Conservation (phyloP, 1,140 invertebrate species). For the Brachionus angularis region DNA sequence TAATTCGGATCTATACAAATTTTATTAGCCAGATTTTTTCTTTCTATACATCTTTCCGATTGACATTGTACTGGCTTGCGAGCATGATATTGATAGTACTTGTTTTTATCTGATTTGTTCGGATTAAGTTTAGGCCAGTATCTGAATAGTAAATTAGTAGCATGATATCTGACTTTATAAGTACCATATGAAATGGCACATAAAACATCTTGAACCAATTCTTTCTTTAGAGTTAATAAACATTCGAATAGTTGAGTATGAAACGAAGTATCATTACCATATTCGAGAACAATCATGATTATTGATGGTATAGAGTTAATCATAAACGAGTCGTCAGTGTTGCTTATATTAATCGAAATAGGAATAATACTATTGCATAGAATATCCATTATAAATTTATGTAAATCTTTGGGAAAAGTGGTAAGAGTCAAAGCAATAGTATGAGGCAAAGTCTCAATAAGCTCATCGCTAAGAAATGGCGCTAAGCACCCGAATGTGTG, state of each 20-base stretch:
- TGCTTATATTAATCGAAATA: conserved; percentile 76
- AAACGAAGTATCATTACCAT: conserved; percentile 72
- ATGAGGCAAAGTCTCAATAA: conserved; percentile 89
- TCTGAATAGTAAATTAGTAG: conserved; percentile 92
- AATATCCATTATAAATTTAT: conserved; percentile 89
- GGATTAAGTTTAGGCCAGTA: conserved; percentile 99
- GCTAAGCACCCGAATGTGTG: conserved; percentile 84
- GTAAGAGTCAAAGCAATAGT: conserved; percentile 86
- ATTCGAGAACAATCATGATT: conserved; percentile 94
- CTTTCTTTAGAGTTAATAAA: conserved; percentile 30
- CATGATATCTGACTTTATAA: conserved; percentile 77
- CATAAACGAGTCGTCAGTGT: conserved; percentile 64
- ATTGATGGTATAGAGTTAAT: conserved; percentile 83
- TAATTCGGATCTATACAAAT: conserved; percentile 62
- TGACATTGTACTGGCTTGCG: conserved; percentile 66
- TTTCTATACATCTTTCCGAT: conserved; percentile 76
- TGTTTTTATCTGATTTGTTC: conserved; percentile 70
- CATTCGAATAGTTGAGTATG: conserved; percentile 32
- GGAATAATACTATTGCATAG: conserved; percentile 93
- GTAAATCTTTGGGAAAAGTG: conserved; percentile 78
- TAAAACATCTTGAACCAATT: conserved; percentile 68
- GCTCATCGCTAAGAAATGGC: conserved; percentile 90
- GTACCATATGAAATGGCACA: conserved; percentile 95
- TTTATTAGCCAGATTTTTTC: conserved; percentile 58
- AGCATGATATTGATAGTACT: conserved; percentile 46